These are phyloP conservation scores for Allygus modestus DNA, from an alignment of 2,888 invertebrate genomes.

Conservation along the genomic window DNA sequence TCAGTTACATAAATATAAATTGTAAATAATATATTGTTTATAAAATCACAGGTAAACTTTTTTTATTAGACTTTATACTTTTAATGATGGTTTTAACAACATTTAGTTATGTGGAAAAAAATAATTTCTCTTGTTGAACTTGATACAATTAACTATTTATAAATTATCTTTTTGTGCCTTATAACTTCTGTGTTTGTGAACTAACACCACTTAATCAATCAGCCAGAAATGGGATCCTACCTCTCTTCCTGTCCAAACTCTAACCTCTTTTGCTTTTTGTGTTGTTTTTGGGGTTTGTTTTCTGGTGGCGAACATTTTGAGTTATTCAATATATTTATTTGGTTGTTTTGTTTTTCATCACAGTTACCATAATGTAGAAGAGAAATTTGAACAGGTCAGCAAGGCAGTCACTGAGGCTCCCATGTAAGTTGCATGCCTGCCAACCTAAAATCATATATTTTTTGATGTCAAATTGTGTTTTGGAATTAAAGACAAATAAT, in stretches of 20 bases:
- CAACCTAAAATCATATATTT: not conserved
- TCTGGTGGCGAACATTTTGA: not conserved
- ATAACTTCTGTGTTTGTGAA: too few species aligned
- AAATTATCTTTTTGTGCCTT: too few species aligned
- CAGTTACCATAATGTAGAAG: conserved; percentile 93
- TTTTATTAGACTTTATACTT: too few species aligned
- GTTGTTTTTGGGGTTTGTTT: not conserved
- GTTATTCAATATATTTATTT: conserved; percentile 33
- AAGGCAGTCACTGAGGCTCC: conserved; percentile 90
- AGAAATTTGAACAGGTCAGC: conserved; percentile 89
- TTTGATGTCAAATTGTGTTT: not conserved
- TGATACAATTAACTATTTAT: conserved; percentile 37
- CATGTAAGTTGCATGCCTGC: conserved; percentile 81
- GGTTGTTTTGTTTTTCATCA: conserved; percentile 68
- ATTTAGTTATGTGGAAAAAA: too few species aligned
- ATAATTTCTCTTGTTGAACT: conserved; percentile 47
- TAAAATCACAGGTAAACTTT: too few species aligned
- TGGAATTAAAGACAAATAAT: not conserved
- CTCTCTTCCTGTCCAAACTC: not conserved
- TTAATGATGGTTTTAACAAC: too few species aligned
- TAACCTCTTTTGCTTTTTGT: not conserved
- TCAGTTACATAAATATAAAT: too few species aligned
- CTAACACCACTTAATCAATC: not conserved
- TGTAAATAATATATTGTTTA: too few species aligned
- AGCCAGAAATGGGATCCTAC: not conserved